Base-by-base conservation (phyloP, 2,113 vertebrate genomes). In the Odobenus rosmarus region DNA sequence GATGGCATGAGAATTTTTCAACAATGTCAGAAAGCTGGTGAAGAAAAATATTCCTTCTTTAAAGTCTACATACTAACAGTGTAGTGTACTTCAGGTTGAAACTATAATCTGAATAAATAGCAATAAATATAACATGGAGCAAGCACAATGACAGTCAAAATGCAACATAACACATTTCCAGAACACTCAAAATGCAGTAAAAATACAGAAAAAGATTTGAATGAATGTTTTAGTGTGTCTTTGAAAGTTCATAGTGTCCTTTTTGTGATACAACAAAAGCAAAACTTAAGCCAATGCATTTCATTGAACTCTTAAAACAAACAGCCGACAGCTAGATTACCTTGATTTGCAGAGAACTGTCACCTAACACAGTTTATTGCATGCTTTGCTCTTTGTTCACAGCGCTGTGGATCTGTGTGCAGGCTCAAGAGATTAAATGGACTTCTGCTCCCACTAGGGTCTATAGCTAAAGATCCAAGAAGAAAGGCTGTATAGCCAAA, bases 321-420 rank as follows among this genome's bases (percentile, higher is more conserved):
- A 95, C 11, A 91, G 72, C 61, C 0, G 1, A 85, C 87, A 96
- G 81, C 74, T 82, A 90, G 74, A 96, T 93, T 82, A 95, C 91
- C 85, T 93, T 91, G 88, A 96, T 94, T 87, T 92, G 42, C 85
- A 82, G 93, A 76, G 55, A 90, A 84, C 62, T 80, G 86, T 83
- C 79, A 64, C 61, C 57, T 87, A 14, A 33, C 23, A 28, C 89
- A 67, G 10, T 91, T 96, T 36, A 51, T 42, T 55, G 88, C 67
- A 14, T 51, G 3, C 53, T 31, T 94, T 10, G 1, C 67, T 86
- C 81, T 95, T 74, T 72, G 59, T 88, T 92, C 96, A 57, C 69
- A 80, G 87, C 5, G 49, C 24, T 39, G 31, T 36, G 64, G 31
- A 77, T 95, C 90, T 88, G 42, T 19, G 18, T 7, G 51, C 12